Conservation (phyloP, 2,888 invertebrate species). For the Dasysyrphus tricinctus region DNA sequence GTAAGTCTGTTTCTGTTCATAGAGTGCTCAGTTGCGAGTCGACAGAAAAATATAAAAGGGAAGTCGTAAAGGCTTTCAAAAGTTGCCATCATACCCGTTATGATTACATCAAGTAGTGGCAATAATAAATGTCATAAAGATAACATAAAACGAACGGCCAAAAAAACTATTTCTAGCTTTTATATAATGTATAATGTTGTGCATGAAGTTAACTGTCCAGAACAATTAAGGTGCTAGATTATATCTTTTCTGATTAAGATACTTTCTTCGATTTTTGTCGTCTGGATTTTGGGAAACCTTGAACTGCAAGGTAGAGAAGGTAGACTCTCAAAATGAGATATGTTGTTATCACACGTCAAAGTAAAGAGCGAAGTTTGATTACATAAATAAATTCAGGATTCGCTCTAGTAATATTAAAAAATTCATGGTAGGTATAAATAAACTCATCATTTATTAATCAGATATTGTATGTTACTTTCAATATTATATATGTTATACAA, state of each 20-base stretch:
- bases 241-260: conserved; percentile 2
- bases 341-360: neutral
- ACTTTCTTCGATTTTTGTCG: neutral
- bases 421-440: no score
- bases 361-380: neutral
- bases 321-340: neutral
- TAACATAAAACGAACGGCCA: conserved; percentile 26
- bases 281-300: neutral
- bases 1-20: neutral
- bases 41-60: neutral
- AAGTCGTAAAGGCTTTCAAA: conserved; percentile 1
- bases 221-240: neutral
- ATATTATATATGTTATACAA: no score
- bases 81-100: conserved; percentile 40
- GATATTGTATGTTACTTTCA: no score
- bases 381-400: neutral
- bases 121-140: conserved; percentile 35
- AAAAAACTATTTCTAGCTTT: conserved; percentile 16
- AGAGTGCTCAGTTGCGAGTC: neutral
- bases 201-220: conserved; percentile 16
- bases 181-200: neutral
- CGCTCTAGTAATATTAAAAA: neutral
- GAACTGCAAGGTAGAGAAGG: neutral
- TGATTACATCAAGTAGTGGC: conserved; percentile 38
- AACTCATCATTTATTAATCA: no score